Base-by-base conservation (phyloP, 37 sponge, comb jelly and placozoan species). In the Aplysina aerophoba region DNA sequence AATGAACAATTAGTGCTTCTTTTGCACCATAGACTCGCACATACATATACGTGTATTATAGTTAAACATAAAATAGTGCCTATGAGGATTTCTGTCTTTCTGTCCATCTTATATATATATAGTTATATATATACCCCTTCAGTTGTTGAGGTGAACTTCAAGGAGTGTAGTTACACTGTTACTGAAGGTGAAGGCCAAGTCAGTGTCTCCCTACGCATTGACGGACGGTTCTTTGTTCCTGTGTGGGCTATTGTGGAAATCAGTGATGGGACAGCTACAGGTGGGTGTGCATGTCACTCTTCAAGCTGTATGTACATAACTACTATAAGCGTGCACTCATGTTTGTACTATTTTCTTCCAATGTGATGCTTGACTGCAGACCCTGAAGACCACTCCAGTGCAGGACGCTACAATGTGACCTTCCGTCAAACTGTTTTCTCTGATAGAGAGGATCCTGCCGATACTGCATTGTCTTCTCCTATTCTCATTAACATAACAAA, bases 141-240 rank as follows among this genome's bases (percentile, higher is more conserved):
- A 69, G 71, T 28, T 69, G 71, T 69, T 69, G 71, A 69, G 6
- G 71, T 69, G 17, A 69, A 69, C 33, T 69, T 69, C 71, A 69
- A 69, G 1, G 33, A 27, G 34, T 11, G 15, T 16, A 69, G 71
- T 69, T 69, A 69, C 71, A n/a, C 4, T 30, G 30, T 69, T 30
- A 69, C 13, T 1, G 71, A 69, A 35, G 13, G 15, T 31, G 71
- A 33, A 30, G 71, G 71, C 28, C 27, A 30, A 35, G 71, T 69
- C 71, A n/a, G 34, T 1, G 33, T 69, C 34, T 30, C 31, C 6
- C 34, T 69, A 35, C 17, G 28, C 34, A 28, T 69, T 35, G 30
- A 33, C 33, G 71, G 71, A 69, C 71, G 30, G 71, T 69, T 69
- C 30, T 69, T 27, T 35, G 30, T 34, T 17, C 17, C 28, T 31